These are phyloP conservation scores for Lates calcarifer DNA, from an alignment of 2,113 vertebrate species.

Conservation along the genomic window DNA sequence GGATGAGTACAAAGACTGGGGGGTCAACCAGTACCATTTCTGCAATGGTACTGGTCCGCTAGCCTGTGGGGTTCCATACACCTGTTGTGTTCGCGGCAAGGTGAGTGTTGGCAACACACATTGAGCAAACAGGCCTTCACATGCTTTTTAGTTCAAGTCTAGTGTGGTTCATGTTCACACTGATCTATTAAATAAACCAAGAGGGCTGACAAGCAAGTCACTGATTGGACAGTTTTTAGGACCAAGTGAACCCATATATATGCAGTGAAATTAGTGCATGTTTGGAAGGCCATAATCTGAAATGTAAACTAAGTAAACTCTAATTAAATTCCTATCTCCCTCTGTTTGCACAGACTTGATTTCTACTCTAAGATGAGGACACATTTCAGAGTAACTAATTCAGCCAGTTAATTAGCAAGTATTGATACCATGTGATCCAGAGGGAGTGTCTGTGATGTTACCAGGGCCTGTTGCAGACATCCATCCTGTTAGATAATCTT, in stretches of 20 bases:
- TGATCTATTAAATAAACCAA: background rate
- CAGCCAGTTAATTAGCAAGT: background rate
- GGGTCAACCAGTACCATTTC: conserved; percentile 91
- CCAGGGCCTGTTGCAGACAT: background rate
- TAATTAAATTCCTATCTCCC: background rate
- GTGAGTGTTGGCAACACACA: conserved; percentile 72
- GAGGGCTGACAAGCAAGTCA: no score
- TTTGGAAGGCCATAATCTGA: background rate
- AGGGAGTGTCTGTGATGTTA: background rate
- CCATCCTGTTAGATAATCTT: conserved; percentile 4
- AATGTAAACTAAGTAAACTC: background rate
- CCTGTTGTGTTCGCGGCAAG: conserved; percentile 87
- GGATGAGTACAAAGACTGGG: conserved; percentile 92
- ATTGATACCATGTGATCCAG: background rate
- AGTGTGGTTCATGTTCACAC: background rate
- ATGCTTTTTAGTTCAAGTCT: background rate
- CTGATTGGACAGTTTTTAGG: no score
- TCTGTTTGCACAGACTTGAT: background rate
- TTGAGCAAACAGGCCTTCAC: background rate
- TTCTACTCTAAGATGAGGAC: background rate
- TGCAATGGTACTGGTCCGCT: conserved; percentile 89
- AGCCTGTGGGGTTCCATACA: conserved; percentile 92
- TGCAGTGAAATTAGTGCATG: background rate
- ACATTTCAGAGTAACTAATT: conserved; percentile 7
- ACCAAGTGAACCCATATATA: background rate